A percentile compares a stretch with the other conserved stretches of the same genome.
phyloP scores from a whole-genome alignment of 1,140 invertebrate genomes.

The Sminthurides bifidus region DNA sequence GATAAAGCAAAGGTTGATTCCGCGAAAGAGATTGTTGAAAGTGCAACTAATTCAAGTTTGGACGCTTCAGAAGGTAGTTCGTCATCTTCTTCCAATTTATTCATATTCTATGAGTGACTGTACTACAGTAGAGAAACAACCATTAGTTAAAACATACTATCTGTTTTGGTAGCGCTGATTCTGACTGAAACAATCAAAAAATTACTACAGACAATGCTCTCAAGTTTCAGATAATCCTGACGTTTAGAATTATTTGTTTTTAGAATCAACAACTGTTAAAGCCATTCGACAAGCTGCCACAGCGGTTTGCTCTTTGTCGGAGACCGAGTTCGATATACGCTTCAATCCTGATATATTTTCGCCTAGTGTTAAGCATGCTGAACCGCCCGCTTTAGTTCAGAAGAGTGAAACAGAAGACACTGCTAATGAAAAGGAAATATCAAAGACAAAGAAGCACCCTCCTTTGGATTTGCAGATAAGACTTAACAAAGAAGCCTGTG shows the following conservation, averaged over 20 bases:
- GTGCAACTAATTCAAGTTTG: conserved; percentile 42
- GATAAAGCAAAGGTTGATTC: conserved; percentile 9
- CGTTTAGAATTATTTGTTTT: too few species aligned
- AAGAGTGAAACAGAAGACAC: conserved; percentile 50
- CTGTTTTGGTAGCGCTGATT: too few species aligned
- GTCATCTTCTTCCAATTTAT: too few species aligned
- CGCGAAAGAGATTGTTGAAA: conserved; percentile 84
- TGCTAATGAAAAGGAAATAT: conserved; percentile 49
- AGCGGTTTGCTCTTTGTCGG: conserved; percentile 83
- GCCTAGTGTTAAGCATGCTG: conserved; percentile 72
- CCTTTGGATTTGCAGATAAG: conserved; percentile 23
- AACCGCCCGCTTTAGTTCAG: conserved; percentile 44
- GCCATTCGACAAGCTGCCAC: conserved; percentile 78
- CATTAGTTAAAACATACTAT: too few species aligned
- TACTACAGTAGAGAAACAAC: too few species aligned
- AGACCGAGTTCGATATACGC: conserved; percentile 87
- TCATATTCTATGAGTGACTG: too few species aligned
- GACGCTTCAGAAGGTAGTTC: too few species aligned
- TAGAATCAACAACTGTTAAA: conserved; percentile 73
- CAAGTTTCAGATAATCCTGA: too few species aligned
- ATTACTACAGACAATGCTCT: too few species aligned
- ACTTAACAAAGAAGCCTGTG: conserved; percentile 69
- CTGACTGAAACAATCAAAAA: too few species aligned
- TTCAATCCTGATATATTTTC: conserved; percentile 99
- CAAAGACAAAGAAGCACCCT: conserved; percentile 25